These are phyloP conservation scores for Tetropium fuscum DNA, from an alignment of 2,888 invertebrate species.

Conservation along the genomic window DNA sequence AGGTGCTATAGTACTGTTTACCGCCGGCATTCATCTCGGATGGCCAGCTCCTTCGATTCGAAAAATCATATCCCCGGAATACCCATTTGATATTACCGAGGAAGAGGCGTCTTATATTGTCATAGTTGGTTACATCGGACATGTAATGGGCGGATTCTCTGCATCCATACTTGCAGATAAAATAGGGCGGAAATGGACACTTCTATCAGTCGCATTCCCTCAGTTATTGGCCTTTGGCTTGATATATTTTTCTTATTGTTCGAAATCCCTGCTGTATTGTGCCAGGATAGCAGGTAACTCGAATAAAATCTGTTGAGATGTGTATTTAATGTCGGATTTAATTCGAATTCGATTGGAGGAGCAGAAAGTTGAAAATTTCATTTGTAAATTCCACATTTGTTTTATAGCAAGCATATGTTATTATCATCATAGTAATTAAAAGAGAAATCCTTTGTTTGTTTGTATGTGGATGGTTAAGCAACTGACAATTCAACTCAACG, in stretches of 20 bases:
- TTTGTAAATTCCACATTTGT: no score
- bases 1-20: conserved; percentile 45
- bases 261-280: conserved; percentile 30
- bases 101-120: conserved; percentile 50
- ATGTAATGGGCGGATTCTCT: conserved; percentile 45
- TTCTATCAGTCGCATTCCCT: conserved; percentile 44
- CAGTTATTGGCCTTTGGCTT: conserved; percentile 33
- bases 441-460: no score
- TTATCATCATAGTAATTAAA: no score
- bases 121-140: conserved; percentile 44
- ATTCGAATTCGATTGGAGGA: no score
- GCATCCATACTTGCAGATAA: conserved; percentile 41
- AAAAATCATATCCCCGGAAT: conserved; percentile 46
- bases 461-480: no score
- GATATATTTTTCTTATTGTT: conserved; percentile 26
- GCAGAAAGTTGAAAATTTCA: no score
- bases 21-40: conserved; percentile 43
- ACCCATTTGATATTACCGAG: conserved; percentile 42
- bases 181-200: conserved; percentile 47
- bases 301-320: no score
- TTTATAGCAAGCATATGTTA: no score
- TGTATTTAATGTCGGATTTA: no score
- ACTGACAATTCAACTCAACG: no score
- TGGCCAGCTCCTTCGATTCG: conserved; percentile 48
- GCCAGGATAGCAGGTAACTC: conserved; percentile 36